These are phyloP conservation scores for Dryadula phaetusa DNA, from an alignment of 2,888 invertebrate species.

Conservation along the genomic window DNA sequence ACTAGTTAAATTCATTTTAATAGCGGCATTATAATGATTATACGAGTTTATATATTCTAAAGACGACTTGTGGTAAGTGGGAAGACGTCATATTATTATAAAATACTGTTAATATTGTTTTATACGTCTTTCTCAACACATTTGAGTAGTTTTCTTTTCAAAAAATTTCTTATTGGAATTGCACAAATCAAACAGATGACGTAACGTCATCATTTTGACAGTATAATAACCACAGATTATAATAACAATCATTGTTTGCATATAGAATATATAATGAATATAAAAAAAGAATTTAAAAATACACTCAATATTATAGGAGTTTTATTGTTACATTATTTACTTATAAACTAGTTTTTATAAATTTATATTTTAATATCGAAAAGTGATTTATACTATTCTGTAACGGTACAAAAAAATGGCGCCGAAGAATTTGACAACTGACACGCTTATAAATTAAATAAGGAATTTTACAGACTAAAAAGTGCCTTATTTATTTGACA, in stretches of 20 bases:
- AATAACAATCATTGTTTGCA: not conserved
- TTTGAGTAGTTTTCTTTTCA: not conserved
- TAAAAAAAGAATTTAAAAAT: too few species aligned
- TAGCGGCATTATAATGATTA: not conserved
- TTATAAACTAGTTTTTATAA: not conserved
- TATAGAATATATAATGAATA: too few species aligned
- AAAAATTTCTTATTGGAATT: not conserved
- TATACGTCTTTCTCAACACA: not conserved
- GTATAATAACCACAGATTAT: not conserved
- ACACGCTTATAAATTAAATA: slow-evolving; percentile 19
- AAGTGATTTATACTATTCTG: not conserved
- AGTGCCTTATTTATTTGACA: not conserved
- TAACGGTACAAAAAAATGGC: slow-evolving; percentile 12
- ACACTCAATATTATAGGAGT: too few species aligned
- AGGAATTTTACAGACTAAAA: not conserved
- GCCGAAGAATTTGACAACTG: slow-evolving; percentile 16
- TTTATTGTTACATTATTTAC: not conserved
- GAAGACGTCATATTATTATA: not conserved
- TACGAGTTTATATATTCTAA: not conserved
- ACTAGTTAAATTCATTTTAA: slow-evolving; percentile 22
- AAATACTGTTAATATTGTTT: not conserved
- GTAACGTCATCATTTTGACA: slow-evolving; percentile 7
- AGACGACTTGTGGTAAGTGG: not conserved
- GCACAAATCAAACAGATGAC: not conserved
- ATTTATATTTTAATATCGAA: not conserved